Base-by-base conservation (phyloP, 1,140 invertebrate genomes). In the Vanessa atalanta region DNA sequence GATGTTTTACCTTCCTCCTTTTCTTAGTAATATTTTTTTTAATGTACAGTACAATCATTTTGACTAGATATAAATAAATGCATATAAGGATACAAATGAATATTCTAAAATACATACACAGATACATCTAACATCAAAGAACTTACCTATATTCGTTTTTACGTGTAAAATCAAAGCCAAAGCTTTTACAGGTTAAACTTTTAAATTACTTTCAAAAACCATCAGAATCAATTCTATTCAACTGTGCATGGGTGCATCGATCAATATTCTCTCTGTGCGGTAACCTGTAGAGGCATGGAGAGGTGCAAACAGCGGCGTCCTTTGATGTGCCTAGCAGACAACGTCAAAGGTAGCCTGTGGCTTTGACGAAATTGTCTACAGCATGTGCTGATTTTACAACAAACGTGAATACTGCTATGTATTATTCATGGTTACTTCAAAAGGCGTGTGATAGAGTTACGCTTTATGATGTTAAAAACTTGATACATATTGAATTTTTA, bases 341-440 rank as follows among this genome's bases (percentile, higher is more conserved):
- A 53, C 70, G 74, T 80, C 82, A 83, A 83, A 83, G 82, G 79
- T 75, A 83, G 82, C 75, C 75, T 79, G 75, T 57, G 74, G 82
- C 82, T 82, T 81, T 83, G 80, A 82, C 78, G 80, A 75, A 79
- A 83, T 82, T 83, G 82, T 83, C 82, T 81, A 79, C 80, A 75
- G 55, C 51, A 68, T 64, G 69, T 77, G 77, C 76, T 80, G 77
- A 83, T 83, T 77, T 80, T 75, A 75, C 78, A n/a, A 50, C 53
- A 75, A 70, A 74, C 65, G 57, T 67, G 57, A 55, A 64, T 61
- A 23, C 57, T 73, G 67, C 69, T 48, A 82, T 83, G 80, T 83
- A 77, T 83, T 83, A 83, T 82, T 83, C 82, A 82, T 83, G 64
- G 66, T 31, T 2, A 31, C 72, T 69, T 69, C 72, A 69, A 68